Percentiles rank a stretch among this genome's conserved stretches.
These are phyloP conservation scores for Drosophila sp. DNA, from an alignment of 1,140 invertebrate species.

Conservation along the genomic window DNA sequence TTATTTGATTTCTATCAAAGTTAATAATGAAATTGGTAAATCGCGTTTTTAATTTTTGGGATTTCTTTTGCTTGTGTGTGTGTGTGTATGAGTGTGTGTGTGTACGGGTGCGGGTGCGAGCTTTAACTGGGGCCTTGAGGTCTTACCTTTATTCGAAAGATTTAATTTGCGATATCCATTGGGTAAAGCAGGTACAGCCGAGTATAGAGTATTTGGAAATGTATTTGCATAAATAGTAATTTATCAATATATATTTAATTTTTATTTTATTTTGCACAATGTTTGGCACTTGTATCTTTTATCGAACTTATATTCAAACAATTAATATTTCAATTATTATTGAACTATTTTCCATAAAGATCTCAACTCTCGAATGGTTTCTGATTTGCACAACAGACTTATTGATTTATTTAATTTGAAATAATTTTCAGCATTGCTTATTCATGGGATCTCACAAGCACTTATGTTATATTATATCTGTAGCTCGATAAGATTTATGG, in stretches of 20 bases:
- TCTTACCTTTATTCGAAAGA: conserved; percentile 74
- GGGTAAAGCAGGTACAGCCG: conserved; percentile 39
- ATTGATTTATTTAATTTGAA: conserved; percentile 42
- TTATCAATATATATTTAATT: conserved; percentile 46
- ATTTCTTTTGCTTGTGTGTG: conserved; percentile 14
- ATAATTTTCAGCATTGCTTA: conserved; percentile 61
- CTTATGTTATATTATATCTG: conserved; percentile 60
- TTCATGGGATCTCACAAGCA: conserved; percentile 57
- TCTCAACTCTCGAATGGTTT: conserved; percentile 31
- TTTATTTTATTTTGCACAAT: conserved; percentile 59
- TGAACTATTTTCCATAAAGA: conserved; percentile 35
- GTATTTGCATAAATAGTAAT: conserved; percentile 64
- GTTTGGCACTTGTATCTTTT: conserved; percentile 64
- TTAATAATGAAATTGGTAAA: conserved; percentile 83
- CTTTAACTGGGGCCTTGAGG: conserved; percentile 50
- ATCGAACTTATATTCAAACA: conserved; percentile 59
- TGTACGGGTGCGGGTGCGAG: conserved; percentile 51
- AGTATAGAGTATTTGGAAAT: conserved; percentile 35
- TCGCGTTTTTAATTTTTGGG: conserved; percentile 52
- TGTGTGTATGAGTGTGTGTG: conserved; percentile 11
- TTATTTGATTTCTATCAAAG: conserved; percentile 82
- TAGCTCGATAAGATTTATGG: conserved; percentile 65
- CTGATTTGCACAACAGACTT: conserved; percentile 34
- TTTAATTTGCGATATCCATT: conserved; percentile 81
- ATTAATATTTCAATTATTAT: conserved; percentile 52